phyloP scores from a whole-genome alignment of 2,113 vertebrate genomes.

The Mionectes macconnelli region DNA sequence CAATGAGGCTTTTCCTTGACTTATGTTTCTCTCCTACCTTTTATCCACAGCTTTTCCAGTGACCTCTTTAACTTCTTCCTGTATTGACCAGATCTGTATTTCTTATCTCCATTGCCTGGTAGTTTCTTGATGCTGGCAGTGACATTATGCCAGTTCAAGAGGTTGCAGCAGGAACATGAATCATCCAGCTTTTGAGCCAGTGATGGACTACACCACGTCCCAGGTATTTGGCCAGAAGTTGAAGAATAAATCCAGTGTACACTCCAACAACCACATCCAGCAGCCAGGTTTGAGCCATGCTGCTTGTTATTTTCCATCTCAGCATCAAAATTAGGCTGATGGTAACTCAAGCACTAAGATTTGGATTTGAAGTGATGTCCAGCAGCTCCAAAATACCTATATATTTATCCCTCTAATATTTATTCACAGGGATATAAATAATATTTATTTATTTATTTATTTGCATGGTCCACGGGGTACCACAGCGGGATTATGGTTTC shows the following conservation, averaged over 20 bases:
- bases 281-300: neutral
- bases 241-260: neutral
- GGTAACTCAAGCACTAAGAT: neutral
- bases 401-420: neutral
- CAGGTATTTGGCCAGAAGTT: neutral
- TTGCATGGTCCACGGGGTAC: neutral
- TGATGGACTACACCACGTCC: rapidly evolving
- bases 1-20: neutral
- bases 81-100: rapidly evolving
- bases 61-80: rapidly evolving
- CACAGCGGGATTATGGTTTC: neutral
- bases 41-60: neutral
- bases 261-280: neutral
- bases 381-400: neutral
- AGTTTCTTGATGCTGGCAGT: neutral
- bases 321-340: neutral
- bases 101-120: neutral
- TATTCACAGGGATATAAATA: neutral
- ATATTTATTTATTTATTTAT: neutral
- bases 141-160: neutral
- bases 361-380: neutral
- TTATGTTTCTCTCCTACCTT: neutral
- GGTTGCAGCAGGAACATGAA: neutral
- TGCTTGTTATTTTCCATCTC: neutral
- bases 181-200: neutral